A percentile compares a stretch with the other conserved stretches of the same genome.
phyloP scores from a whole-genome alignment of 2,113 vertebrate species.

The Myiagra hebetior region DNA sequence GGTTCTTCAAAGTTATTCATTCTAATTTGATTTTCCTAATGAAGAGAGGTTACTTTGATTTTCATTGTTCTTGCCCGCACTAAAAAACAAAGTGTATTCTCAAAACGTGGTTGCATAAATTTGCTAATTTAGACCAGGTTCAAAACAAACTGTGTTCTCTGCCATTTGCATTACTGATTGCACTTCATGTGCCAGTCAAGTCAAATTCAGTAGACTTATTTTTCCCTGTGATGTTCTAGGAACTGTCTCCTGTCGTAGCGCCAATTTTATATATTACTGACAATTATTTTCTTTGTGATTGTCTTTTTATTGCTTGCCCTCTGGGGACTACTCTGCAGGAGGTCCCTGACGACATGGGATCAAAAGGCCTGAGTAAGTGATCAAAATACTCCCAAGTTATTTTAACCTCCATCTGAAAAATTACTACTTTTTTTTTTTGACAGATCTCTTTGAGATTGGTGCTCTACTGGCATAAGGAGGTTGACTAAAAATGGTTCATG shows the following conservation, averaged over 20 bases:
- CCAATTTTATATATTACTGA: slow-evolving; percentile 84
- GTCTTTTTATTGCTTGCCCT: slow-evolving; percentile 88
- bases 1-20: neutral
- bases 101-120: neutral
- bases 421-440: slow-evolving; percentile 35
- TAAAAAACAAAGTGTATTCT: neutral
- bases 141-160: neutral
- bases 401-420: slow-evolving; percentile 72
- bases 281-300: slow-evolving; percentile 92
- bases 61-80: neutral
- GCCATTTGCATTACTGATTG: neutral
- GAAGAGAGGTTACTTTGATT: neutral
- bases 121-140: neutral
- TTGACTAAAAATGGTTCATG: slow-evolving; percentile 30
- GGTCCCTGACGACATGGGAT: slow-evolving; percentile 92
- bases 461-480: slow-evolving; percentile 68
- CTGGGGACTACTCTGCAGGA: slow-evolving; percentile 91
- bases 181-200: neutral
- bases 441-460: slow-evolving; percentile 58
- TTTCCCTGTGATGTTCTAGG: slow-evolving; percentile 78
- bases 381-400: slow-evolving; percentile 75
- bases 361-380: slow-evolving; percentile 98
- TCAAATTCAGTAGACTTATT: neutral
- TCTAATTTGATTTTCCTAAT: neutral
- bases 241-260: slow-evolving; percentile 78